These are phyloP conservation scores for Pristionchus japonicus DNA, from an alignment of 2,888 invertebrate species.

Conservation along the genomic window DNA sequence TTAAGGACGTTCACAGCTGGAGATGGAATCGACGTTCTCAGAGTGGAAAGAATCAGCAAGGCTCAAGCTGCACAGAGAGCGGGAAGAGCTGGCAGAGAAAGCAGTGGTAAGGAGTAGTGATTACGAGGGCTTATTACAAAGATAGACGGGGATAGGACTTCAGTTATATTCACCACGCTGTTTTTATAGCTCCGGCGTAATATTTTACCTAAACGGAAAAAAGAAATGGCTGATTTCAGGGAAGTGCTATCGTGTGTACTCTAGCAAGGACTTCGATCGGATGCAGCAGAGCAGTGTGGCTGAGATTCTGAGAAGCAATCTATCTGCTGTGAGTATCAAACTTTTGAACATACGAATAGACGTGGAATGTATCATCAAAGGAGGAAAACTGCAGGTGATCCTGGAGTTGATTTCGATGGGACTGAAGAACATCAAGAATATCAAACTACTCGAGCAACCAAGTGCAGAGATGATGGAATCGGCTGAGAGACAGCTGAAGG, in stretches of 20 bases:
- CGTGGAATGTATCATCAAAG: constrained; percentile 83
- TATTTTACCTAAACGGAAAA: too few species aligned
- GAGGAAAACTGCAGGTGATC: constrained; percentile 79
- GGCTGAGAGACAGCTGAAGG: constrained; percentile 56
- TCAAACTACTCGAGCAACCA: constrained; percentile 93
- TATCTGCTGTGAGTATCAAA: constrained; percentile 51
- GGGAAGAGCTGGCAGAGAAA: constrained; percentile 88
- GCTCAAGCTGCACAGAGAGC: constrained; percentile 92
- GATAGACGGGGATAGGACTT: neutral
- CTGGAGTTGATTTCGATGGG: constrained; percentile 89
- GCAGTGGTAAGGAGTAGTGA: constrained; percentile 49
- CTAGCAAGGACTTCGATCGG: constrained; percentile 84
- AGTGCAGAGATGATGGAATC: constrained; percentile 80
- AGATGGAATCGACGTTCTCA: constrained; percentile 82
- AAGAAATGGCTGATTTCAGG: constrained; percentile 11
- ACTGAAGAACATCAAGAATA: constrained; percentile 84
- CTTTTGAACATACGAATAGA: neutral
- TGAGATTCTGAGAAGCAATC: constrained; percentile 83
- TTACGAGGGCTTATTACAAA: too few species aligned
- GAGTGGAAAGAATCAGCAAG: constrained; percentile 87
- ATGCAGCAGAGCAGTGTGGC: constrained; percentile 85
- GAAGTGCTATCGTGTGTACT: constrained; percentile 80
- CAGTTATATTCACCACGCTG: too few species aligned
- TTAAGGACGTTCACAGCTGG: constrained; percentile 64
- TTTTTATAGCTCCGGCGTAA: too few species aligned